phyloP scores from a whole-genome alignment of 1,140 invertebrate species.

The Anastrepha ludens region DNA sequence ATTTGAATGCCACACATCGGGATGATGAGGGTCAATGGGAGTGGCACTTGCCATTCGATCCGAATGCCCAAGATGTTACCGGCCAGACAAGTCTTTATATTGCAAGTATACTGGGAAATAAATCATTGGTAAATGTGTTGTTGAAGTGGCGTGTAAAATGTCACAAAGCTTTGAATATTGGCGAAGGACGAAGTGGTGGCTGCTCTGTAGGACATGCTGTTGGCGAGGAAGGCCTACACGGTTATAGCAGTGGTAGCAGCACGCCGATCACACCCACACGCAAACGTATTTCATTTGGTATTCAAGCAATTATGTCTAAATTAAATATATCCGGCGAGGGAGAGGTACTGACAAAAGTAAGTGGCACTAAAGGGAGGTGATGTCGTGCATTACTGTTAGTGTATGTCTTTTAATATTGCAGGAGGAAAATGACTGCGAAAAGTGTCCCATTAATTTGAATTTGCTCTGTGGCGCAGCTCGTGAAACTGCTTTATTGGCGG shows the following conservation, averaged over 20 bases:
- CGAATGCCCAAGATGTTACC: constrained; percentile 91
- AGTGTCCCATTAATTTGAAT: constrained; percentile 84
- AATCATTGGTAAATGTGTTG: constrained; percentile 86
- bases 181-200: constrained; percentile 56
- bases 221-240: constrained; percentile 15
- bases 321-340: constrained; percentile 78
- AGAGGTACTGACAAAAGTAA: constrained; percentile 60
- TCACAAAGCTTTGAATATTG: constrained; percentile 76
- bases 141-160: constrained; percentile 84
- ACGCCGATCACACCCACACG: constrained; percentile 77
- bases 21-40: constrained; percentile 85
- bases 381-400: not conserved
- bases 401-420: constrained; percentile 57
- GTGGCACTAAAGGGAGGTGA: not conserved
- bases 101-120: constrained; percentile 88
- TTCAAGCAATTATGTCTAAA: constrained; percentile 90
- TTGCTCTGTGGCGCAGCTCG: constrained; percentile 79
- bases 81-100: constrained; percentile 93
- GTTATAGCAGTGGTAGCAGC: constrained; percentile 57
- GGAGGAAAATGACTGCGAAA: constrained; percentile 76
- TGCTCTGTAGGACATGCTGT: not conserved
- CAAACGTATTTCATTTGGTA: constrained; percentile 87
- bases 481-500: constrained; percentile 86
- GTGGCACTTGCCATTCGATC: constrained; percentile 90
- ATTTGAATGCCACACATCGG: constrained; percentile 81